These are phyloP conservation scores for Euwallacea fornicatus DNA, from an alignment of 1,140 invertebrate genomes.

Conservation along the genomic window DNA sequence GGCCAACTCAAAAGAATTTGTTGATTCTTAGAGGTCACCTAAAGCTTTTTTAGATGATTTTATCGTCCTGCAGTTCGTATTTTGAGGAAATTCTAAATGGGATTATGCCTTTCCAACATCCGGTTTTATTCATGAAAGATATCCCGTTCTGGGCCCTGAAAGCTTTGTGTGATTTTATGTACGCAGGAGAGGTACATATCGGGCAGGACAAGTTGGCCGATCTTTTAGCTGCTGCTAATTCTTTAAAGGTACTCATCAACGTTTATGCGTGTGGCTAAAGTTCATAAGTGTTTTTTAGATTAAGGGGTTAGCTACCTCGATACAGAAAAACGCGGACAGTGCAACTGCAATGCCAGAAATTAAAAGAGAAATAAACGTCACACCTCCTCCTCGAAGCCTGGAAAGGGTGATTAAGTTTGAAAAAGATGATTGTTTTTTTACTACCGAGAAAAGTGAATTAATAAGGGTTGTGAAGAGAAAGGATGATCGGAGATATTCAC, in stretches of 20 bases:
- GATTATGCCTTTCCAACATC: slow-evolving; percentile 63
- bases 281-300: slow-evolving; percentile 42
- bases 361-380: slow-evolving; percentile 22
- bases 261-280: background rate
- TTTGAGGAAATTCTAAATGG: slow-evolving; percentile 64
- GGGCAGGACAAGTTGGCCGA: slow-evolving; percentile 53
- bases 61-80: slow-evolving; percentile 67
- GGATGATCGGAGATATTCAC: too few species aligned
- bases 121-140: slow-evolving; percentile 66
- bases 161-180: slow-evolving; percentile 62
- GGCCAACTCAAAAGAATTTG: background rate
- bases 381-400: background rate
- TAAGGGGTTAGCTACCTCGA: slow-evolving; percentile 45
- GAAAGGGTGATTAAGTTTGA: background rate
- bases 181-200: slow-evolving; percentile 60
- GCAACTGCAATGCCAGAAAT: slow-evolving; percentile 2
- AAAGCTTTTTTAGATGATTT: slow-evolving; percentile 56
- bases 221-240: slow-evolving; percentile 54
- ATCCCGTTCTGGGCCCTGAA: slow-evolving; percentile 59
- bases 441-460: too few species aligned
- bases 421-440: background rate
- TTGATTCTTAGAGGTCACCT: background rate
- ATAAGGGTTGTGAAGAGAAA: too few species aligned
- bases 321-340: slow-evolving; percentile 1
- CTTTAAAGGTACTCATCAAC: slow-evolving; percentile 51